These are phyloP conservation scores for Etheostoma spectabile DNA, from an alignment of 2,113 vertebrate species.

Conservation along the genomic window DNA sequence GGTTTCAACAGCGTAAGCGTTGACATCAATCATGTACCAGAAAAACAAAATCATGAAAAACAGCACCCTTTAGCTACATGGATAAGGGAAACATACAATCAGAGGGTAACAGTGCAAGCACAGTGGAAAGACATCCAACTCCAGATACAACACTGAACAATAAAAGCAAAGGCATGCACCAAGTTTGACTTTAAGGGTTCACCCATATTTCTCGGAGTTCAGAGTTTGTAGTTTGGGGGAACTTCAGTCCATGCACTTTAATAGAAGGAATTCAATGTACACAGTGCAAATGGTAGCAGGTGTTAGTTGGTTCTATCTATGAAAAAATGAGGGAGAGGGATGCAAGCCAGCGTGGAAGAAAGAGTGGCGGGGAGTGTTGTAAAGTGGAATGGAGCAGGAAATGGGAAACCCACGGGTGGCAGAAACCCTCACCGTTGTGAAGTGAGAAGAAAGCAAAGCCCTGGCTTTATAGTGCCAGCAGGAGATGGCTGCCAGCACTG, in stretches of 20 bases:
- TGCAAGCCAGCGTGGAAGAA: conserved; percentile 44
- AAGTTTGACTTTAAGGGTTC: background rate
- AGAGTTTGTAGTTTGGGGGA: conserved; percentile 4
- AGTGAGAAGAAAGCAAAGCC: conserved; percentile 93
- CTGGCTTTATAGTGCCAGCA: conserved; percentile 94
- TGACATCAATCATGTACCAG: conserved; percentile 33
- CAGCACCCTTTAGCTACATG: background rate
- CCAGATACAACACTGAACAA: conserved; percentile 6
- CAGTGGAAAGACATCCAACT: background rate
- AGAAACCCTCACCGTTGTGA: conserved; percentile 93
- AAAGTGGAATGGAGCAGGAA: conserved; percentile 59
- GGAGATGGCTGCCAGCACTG: conserved; percentile 92
- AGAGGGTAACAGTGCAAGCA: conserved; percentile 31
- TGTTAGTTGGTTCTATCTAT: conserved; percentile 59
- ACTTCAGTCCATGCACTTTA: conserved; percentile 50
- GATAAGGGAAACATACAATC: background rate
- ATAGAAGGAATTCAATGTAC: conserved; percentile 29
- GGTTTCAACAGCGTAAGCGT: conserved; percentile 26
- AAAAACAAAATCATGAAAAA: conserved; percentile 28
- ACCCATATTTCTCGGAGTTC: background rate
- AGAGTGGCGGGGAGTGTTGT: conserved; percentile 40
- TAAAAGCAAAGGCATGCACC: conserved; percentile 46
- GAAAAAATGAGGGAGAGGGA: conserved; percentile 15
- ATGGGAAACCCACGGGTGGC: conserved; percentile 76
- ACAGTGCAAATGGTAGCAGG: conserved; percentile 50